These are phyloP conservation scores for Eilema depressum DNA, from an alignment of 2,888 invertebrate genomes.

Conservation along the genomic window DNA sequence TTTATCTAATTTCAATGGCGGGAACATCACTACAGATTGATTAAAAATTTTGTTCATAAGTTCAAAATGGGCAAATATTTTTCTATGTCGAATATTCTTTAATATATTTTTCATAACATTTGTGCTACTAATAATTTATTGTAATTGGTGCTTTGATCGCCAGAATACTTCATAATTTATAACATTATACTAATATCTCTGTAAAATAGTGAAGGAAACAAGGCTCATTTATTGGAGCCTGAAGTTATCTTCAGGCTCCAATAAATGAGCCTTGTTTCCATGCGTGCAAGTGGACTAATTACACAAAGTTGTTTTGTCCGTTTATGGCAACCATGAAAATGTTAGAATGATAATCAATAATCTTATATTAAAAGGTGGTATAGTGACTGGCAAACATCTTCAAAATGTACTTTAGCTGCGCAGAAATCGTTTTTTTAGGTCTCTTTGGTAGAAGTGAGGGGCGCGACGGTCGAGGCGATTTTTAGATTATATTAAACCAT, in stretches of 20 bases:
- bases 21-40: background rate
- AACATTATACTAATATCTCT: background rate
- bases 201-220: too few species aligned
- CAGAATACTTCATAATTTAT: background rate
- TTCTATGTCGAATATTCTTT: background rate
- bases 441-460: too few species aligned
- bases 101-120: background rate
- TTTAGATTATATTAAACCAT: too few species aligned
- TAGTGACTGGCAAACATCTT: too few species aligned
- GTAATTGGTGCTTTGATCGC: conserved; percentile 6
- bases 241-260: background rate
- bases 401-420: too few species aligned
- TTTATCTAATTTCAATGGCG: background rate
- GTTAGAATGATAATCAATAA: background rate
- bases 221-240: background rate
- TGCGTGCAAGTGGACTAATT: background rate
- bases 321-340: background rate
- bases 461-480: too few species aligned
- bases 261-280: background rate
- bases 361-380: background rate
- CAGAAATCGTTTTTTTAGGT: too few species aligned
- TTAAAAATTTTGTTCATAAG: background rate
- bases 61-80: background rate
- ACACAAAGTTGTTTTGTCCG: background rate
- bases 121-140: background rate